Percentiles rank a stretch among this genome's conserved stretches.
Evolutionary conservation across 2,797 vertebrate species (phyloP).

Genomic region (Zenarchopterus dispar): DNA sequence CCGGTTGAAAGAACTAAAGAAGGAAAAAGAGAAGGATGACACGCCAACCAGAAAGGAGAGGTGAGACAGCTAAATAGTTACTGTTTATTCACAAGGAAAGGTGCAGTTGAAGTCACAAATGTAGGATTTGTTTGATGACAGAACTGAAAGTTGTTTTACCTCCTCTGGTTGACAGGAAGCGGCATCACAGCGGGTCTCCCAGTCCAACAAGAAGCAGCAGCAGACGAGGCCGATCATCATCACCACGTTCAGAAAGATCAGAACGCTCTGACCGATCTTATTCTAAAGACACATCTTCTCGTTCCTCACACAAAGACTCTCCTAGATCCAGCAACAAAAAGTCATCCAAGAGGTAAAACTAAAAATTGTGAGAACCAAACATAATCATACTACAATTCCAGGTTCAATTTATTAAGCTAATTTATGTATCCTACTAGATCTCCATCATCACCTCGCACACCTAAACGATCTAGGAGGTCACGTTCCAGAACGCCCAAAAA

Average conservation of each 20-base stretch:
- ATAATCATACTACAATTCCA: not conserved
- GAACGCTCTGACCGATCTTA: slow-evolving; percentile 90
- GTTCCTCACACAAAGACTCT: slow-evolving; percentile 94
- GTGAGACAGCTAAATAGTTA: slow-evolving; percentile 65
- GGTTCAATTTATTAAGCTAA: too few species aligned
- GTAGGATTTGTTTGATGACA: slow-evolving; percentile 10
- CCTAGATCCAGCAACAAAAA: slow-evolving; percentile 94
- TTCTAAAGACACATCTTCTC: slow-evolving; percentile 89
- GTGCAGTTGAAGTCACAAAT: too few species aligned
- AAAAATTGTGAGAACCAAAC: not conserved
- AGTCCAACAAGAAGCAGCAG: slow-evolving; percentile 92
- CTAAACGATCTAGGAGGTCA: slow-evolving; percentile 93
- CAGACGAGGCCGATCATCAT: slow-evolving; percentile 89
- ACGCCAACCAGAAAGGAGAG: slow-evolving; percentile 96
- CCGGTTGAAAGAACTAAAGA: slow-evolving; percentile 87
- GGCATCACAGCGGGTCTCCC: slow-evolving; percentile 91
- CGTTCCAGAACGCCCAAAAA: slow-evolving; percentile 96
- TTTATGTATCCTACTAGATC: slow-evolving; percentile 80
- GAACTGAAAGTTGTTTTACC: slow-evolving; percentile 28
- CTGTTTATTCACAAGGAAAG: slow-evolving; percentile 1
- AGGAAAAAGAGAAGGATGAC: slow-evolving; percentile 82
- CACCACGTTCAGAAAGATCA: slow-evolving; percentile 90
- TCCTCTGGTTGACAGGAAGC: slow-evolving; percentile 84
- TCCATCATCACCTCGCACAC: slow-evolving; percentile 93
- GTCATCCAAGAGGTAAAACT: slow-evolving; percentile 89